A percentile compares a stretch with the other conserved stretches of the same genome.
Evolutionary conservation across 2,113 vertebrate genomes (phyloP).

Genomic region (Microcebus tavaratra): DNA sequence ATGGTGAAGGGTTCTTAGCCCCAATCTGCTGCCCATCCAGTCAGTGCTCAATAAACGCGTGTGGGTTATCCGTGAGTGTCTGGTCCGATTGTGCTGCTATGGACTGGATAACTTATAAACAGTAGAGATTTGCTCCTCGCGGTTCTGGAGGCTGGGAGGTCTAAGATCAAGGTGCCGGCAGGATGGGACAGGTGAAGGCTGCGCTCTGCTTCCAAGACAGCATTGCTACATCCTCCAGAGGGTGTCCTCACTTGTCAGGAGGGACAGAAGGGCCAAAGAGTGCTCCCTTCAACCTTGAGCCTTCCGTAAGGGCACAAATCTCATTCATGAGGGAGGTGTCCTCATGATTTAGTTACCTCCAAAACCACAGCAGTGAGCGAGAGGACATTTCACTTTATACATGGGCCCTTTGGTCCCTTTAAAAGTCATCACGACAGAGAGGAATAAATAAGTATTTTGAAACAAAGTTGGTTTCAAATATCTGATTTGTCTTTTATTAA

Average conservation of each 20-base stretch:
- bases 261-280: neutral
- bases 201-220: neutral
- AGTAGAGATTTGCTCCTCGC: neutral
- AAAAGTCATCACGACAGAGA: neutral
- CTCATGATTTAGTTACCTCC: neutral
- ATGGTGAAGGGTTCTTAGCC: neutral
- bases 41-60: neutral
- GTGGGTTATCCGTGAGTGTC: neutral
- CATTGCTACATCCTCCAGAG: neutral
- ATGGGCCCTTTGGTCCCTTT: no score
- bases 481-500: conserved; percentile 25
- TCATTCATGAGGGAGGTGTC: neutral
- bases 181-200: neutral
- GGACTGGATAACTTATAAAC: neutral
- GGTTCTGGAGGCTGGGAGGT: neutral
- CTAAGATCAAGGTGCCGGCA: neutral
- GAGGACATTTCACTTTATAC: neutral
- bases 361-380: neutral
- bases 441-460: neutral
- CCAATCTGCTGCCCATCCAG: neutral
- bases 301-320: neutral
- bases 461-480: neutral
- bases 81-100: neutral
- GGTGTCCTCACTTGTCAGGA: no score
- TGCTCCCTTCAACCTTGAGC: neutral